phyloP scores from a whole-genome alignment of 2,797 vertebrate species.

The Macropus fuliginosus region DNA sequence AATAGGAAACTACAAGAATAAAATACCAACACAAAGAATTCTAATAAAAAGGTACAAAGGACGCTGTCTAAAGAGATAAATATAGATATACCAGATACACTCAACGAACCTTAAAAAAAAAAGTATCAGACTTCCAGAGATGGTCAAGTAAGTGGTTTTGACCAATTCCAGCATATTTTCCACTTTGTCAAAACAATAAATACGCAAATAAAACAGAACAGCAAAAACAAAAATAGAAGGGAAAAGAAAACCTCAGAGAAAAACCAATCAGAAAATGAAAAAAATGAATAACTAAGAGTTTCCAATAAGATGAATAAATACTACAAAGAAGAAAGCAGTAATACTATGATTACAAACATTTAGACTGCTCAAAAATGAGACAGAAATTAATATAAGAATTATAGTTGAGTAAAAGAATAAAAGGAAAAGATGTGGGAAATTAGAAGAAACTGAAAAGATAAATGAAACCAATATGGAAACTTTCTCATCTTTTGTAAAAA shows the following conservation, averaged over 20 bases:
- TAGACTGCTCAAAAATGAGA: too few relatives aligned
- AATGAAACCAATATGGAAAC: neutral
- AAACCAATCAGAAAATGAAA: neutral
- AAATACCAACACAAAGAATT: neutral
- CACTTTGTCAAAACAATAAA: neutral
- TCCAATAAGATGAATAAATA: neutral
- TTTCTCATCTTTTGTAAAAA: neutral
- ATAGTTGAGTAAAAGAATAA: neutral
- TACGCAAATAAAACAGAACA: neutral
- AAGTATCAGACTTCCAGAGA: neutral
- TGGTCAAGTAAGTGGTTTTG: neutral
- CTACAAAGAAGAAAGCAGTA: neutral
- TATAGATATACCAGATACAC: neutral
- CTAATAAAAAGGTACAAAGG: neutral
- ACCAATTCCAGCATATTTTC: neutral
- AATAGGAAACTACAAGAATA: too few relatives aligned
- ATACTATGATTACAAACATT: too few relatives aligned
- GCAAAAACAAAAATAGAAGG: neutral
- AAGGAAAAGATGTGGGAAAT: neutral
- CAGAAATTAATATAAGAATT: neutral
- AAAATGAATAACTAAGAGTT: neutral
- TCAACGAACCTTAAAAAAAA: neutral
- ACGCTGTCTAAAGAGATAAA: neutral
- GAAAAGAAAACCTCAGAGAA: neutral
- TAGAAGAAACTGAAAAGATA: neutral